Evolutionary conservation across 2,888 invertebrate genomes (phyloP).

Genomic region (Watsonalla cultraria): DNA sequence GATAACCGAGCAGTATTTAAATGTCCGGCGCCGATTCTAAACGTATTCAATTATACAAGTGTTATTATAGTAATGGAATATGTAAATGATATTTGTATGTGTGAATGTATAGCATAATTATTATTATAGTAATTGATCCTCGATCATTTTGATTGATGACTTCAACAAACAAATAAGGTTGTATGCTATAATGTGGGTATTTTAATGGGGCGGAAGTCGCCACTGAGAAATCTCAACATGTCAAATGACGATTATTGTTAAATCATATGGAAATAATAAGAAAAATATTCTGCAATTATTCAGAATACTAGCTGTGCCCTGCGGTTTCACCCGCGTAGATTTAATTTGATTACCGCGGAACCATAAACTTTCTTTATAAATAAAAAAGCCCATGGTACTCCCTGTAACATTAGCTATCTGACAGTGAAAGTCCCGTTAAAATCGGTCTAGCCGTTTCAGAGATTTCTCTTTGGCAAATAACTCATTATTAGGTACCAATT

Average conservation of each 20-base stretch:
- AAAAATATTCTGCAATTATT: too few relatives aligned
- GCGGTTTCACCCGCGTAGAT: too few relatives aligned
- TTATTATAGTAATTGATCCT: slow-evolving; percentile 11
- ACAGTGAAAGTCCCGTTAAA: too few relatives aligned
- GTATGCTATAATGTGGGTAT: neutral
- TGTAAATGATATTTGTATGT: slow-evolving; percentile 5
- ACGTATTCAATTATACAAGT: neutral
- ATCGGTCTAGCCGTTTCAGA: too few relatives aligned
- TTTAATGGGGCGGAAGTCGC: neutral
- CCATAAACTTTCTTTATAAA: too few relatives aligned
- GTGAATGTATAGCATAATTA: slow-evolving; percentile 7
- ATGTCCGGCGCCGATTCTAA: neutral
- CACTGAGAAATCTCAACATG: neutral
- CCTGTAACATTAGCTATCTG: too few relatives aligned
- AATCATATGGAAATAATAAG: too few relatives aligned
- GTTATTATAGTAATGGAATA: neutral
- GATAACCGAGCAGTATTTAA: neutral
- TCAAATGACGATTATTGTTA: neutral
- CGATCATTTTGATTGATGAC: slow-evolving; percentile 16
- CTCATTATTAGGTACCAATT: too few relatives aligned
- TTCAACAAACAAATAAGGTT: neutral
- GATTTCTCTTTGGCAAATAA: too few relatives aligned
- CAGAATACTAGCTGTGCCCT: too few relatives aligned
- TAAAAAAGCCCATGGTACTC: too few relatives aligned
- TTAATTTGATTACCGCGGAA: too few relatives aligned